Evolutionary conservation across 2,797 vertebrate species (phyloP).

Genomic region (Sebastiscus albofasciatus): DNA sequence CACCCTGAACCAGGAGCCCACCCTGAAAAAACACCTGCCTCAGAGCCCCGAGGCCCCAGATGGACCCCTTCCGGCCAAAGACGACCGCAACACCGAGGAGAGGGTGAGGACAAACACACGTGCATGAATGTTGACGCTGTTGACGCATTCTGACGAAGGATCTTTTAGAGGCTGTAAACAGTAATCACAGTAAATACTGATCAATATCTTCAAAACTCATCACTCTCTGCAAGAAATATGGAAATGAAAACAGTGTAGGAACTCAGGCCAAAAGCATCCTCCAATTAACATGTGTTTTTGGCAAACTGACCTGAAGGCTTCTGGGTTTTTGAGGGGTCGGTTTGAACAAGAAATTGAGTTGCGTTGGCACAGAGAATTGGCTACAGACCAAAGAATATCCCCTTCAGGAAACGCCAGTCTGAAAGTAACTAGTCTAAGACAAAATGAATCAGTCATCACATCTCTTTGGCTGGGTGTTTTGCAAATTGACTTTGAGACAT

Average conservation of each 20-base stretch:
- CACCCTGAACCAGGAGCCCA: constrained; percentile 95
- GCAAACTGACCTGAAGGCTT: constrained; percentile 1
- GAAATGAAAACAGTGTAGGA: background rate
- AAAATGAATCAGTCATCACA: background rate
- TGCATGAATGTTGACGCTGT: background rate
- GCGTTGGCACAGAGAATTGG: background rate
- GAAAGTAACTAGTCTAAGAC: background rate
- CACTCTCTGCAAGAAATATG: background rate
- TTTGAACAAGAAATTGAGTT: constrained; percentile 8
- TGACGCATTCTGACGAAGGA: background rate
- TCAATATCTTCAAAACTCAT: background rate
- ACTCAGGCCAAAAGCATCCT: background rate
- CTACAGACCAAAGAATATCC: background rate
- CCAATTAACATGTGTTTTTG: background rate
- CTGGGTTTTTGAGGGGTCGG: background rate
- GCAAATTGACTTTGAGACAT: background rate
- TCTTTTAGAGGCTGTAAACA: background rate
- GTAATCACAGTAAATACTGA: background rate
- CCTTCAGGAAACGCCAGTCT: background rate
- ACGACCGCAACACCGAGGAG: constrained; percentile 88
- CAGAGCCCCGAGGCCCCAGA: constrained; percentile 87
- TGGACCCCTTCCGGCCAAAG: constrained; percentile 84
- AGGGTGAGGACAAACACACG: constrained; percentile 85
- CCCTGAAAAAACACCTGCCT: constrained; percentile 89
- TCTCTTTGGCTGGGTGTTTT: background rate